Base-by-base conservation (phyloP, 2,888 invertebrate genomes). In the Dasysyrphus albostriatus region DNA sequence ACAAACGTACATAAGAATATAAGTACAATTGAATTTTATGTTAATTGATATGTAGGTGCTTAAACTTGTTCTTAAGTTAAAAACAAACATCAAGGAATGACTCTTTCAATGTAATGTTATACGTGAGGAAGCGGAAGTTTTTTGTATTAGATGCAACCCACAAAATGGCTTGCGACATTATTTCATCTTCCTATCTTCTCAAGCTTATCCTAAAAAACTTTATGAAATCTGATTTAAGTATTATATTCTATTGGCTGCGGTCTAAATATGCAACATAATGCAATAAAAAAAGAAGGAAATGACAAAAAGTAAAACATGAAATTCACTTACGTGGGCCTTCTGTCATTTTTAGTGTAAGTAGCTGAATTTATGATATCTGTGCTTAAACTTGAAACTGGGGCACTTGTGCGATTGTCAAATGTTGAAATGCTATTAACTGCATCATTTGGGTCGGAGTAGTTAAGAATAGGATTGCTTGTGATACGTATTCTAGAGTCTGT, bases 381-480 rank as follows among this genome's bases (percentile, higher is more conserved):
- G 32, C 42, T 77, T 19, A 63, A 47, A 56, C 54, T 78, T 24
- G 84, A 89, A 89, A 92, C 89, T 89, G 89, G 88, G 54, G 91
- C 92, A 58, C 93, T 93, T 74, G 90, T 92, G 12, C 54, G 95
- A 93, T 96, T 96, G 91, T 96, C 96, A 91, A 96, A 96, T 88
- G 96, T 95, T 80, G 95, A 95, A 72, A 94, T 94, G 8, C 88
- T 90, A 14, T 90, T 89, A 75, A 94, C 94, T 9, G 94, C 94
- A 91, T 95, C 95, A 47, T 95, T 95, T 0, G 95, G 95, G 89
- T 95, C 95, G 24, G 94, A 94, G 91, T 96, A 96, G 91, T 95
- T 96, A 90, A 94, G 94, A 92, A 97, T 94, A 0, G 97, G 97
- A 92, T 97, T 97, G 81, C 95, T 94, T 32, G 96, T 97, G 88